A percentile compares a stretch with the other conserved stretches of the same genome.
Evolutionary conservation across 2,797 vertebrate species (phyloP).

Genomic region (Sparus aurata): DNA sequence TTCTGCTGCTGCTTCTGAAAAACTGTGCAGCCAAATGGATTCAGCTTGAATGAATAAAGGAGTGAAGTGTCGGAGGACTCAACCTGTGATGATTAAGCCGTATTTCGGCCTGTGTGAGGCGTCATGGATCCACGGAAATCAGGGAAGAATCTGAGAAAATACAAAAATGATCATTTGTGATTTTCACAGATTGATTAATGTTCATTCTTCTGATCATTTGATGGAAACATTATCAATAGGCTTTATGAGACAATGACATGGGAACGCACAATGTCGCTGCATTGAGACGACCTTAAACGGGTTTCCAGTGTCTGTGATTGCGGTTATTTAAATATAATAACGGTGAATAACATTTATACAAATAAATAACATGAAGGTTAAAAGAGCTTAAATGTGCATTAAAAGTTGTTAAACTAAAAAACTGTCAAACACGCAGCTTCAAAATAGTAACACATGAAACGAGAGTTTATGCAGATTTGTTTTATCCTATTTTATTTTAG

Average conservation of each 20-base stretch:
- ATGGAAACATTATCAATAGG: not conserved
- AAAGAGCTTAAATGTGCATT: not conserved
- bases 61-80: not conserved
- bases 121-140: not conserved
- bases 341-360: not conserved
- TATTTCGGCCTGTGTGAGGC: no score
- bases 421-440: not conserved
- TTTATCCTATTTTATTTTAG: not conserved
- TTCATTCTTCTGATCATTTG: not conserved
- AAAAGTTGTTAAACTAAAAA: not conserved
- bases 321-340: not conserved
- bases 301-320: not conserved
- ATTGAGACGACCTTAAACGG: not conserved
- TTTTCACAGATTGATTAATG: not conserved
- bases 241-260: no score
- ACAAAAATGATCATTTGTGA: not conserved
- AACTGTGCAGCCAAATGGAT: not conserved
- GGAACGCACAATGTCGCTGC: not conserved
- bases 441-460: not conserved
- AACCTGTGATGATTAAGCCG: not conserved
- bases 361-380: not conserved
- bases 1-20: not conserved
- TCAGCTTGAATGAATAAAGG: not conserved
- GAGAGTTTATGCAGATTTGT: not conserved
- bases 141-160: not conserved